phyloP scores from a whole-genome alignment of 1,140 invertebrate genomes.

The Bombus balteatus region DNA sequence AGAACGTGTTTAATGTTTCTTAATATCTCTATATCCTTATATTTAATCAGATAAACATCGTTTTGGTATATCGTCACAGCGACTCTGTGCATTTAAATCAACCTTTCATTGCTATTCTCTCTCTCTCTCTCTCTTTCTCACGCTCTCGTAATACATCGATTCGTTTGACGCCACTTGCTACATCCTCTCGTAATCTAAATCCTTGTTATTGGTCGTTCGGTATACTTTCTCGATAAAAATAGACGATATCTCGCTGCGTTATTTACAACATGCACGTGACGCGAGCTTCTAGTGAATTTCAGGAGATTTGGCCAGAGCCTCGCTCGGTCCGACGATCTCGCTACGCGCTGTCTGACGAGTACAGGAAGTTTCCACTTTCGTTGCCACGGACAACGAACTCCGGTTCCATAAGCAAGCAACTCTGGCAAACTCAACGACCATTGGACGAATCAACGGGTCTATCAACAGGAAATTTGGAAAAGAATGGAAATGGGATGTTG shows the following conservation, averaged over 20 bases:
- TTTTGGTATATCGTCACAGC: conserved; percentile 83
- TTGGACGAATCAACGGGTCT: neutral
- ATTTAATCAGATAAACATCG: conserved; percentile 74
- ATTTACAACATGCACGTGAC: conserved; percentile 57
- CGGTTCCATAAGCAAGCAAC: neutral
- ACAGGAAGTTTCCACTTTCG: conserved; percentile 33
- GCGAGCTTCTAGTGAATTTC: neutral
- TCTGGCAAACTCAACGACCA: neutral
- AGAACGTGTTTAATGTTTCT: conserved; percentile 57
- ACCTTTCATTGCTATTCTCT: conserved; percentile 77
- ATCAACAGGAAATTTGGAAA: neutral
- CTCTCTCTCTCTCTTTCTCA: neutral
- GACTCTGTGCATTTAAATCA: conserved; percentile 75
- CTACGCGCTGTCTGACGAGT: conserved; percentile 3
- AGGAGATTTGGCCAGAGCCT: neutral
- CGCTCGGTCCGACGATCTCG: neutral
- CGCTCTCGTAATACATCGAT: conserved; percentile 38
- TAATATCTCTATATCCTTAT: conserved; percentile 60
- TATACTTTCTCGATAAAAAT: conserved; percentile 72
- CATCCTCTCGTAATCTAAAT: conserved; percentile 31
- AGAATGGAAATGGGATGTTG: neutral
- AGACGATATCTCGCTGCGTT: conserved; percentile 63
- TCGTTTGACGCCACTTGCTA: conserved; percentile 3
- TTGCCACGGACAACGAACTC: neutral
- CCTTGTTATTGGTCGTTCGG: conserved; percentile 72